Evolutionary conservation across 2,888 invertebrate species (phyloP), one percentile per base, ranked within the genome.

Genomic region (Hermaeophaga mercurialis): DNA sequence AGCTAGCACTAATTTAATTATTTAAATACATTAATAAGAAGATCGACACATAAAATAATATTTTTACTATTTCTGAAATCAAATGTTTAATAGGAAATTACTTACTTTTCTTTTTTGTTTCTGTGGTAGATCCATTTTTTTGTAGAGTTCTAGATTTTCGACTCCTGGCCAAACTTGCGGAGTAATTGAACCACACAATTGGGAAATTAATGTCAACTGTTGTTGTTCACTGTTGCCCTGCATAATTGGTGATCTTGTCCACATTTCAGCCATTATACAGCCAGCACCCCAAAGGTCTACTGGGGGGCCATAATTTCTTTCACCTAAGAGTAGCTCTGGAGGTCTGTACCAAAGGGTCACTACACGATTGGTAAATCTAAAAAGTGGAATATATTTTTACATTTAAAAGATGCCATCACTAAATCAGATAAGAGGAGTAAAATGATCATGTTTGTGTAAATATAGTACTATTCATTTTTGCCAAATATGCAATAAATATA

Each of bases 201-300:
- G 95, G 0, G 94, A 93, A 59, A 99, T 99, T 11, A 97, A 82
- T 19, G 91, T 91, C 7, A 99, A 78, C 73, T 99, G 99, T 73
- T 95, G 93, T 71, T 96, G 96, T 70, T 99, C 99, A 0, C 96
- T 95, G 45, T 91, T 93, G 12, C 99, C 99, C 78, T 93, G 93
- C 93, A 94, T 94, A 58, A 94, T 94, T 0, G 94, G 98, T 3
- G 90, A 90, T 12, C 90, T 81, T 0, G 96, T 98, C 98, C 98
- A 99, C 94, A 99, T 94, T 80, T 99, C 99, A 0, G 98, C 98
- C 98, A 99, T 98, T 61, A 99, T 99, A 74, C 99, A 99, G 0
- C 99, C 99, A 0, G 96, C 97, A 0, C 93, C 93, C 93, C 93
- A 93, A 80, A 98, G 85, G 80, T 99, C 99, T 9, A 99, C 96